Evolutionary conservation across 2,797 vertebrate species (phyloP), one percentile per base, ranked within the genome.

Genomic region (Melanitta fusca): DNA sequence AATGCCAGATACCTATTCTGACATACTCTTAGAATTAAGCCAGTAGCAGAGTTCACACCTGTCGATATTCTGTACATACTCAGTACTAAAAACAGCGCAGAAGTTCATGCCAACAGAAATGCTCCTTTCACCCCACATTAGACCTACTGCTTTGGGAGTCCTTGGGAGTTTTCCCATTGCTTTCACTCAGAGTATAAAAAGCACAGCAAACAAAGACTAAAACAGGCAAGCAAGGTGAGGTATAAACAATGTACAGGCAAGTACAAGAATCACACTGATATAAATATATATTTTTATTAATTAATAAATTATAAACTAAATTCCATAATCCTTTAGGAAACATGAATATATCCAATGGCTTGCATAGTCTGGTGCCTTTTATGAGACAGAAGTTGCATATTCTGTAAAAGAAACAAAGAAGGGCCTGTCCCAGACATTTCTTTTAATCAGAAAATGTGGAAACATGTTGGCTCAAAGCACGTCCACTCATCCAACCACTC

Each of bases 1-100:
- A 21, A 72, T 36, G 15, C 25, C 69, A 80, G 57, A 60, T 32
- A 54, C 7, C 8, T 83, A 56, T 68, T 80, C 68, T 74, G 36
- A 81, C 9, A 54, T 0, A 1, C 13, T 61, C 20, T 66, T 60
- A 0, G 0, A 89, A 82, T 57, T 30, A 0, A 1, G 70, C 68
- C 11, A 4, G 61, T 30, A 84, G 71, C n/a, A 49, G 74, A 84
- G 36, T 30, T 93, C 68, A 85, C 54, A 73, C 25, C 45, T 88
- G 69, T 74, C 75, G 53, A 74, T 79, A 74, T 68, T 73, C 57
- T 57, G 32, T 54, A 38, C 17, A 27, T 70, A 39, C 81, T 16
- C 13, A 38, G 41, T 32, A 91, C 78, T 8, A 41, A 30, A 9
- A 75, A 49, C 2, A 20, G 84, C 11, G 47, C 28, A 83, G 24